These are phyloP conservation scores for Lymantria monacha DNA, from an alignment of 2,888 invertebrate genomes.

Conservation along the genomic window DNA sequence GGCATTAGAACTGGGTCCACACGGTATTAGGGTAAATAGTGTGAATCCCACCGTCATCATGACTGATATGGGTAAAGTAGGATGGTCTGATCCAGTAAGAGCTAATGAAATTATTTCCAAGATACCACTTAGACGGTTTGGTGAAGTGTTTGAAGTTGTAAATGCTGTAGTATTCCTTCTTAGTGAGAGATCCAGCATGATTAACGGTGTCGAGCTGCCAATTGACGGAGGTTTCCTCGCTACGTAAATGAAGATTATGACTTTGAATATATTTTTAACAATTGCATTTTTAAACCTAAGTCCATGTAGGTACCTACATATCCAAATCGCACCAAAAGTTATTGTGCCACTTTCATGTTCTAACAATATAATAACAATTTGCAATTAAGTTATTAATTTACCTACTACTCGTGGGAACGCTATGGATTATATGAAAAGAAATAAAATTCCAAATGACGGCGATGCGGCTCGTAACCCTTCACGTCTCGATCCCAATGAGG, in stretches of 20 bases:
- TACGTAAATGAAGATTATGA: slow-evolving; percentile 49
- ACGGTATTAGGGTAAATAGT: slow-evolving; percentile 93
- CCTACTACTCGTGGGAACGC: too few species aligned
- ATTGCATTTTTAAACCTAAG: slow-evolving; percentile 23
- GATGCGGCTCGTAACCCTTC: too few species aligned
- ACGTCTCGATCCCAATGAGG: too few species aligned
- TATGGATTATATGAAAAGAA: too few species aligned
- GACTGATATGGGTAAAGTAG: slow-evolving; percentile 93
- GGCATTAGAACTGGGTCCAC: slow-evolving; percentile 93
- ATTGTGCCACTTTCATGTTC: too few species aligned
- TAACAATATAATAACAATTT: too few species aligned
- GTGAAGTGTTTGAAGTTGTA: slow-evolving; percentile 92
- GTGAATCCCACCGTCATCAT: slow-evolving; percentile 97
- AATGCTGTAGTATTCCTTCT: slow-evolving; percentile 90
- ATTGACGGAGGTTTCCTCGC: slow-evolving; percentile 91
- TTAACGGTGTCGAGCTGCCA: slow-evolving; percentile 88
- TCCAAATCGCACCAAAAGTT: too few species aligned
- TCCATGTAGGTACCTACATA: slow-evolving; percentile 3
- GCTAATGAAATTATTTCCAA: slow-evolving; percentile 87
- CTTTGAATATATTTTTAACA: slow-evolving; percentile 23
- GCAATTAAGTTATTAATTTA: slow-evolving; percentile 24
- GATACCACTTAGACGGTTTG: slow-evolving; percentile 93
- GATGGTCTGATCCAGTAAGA: slow-evolving; percentile 93
- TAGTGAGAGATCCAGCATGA: slow-evolving; percentile 89
- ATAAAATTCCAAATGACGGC: too few species aligned